Base-by-base conservation (phyloP, 1,140 invertebrate genomes). In the Drosophila rhopaloa region DNA sequence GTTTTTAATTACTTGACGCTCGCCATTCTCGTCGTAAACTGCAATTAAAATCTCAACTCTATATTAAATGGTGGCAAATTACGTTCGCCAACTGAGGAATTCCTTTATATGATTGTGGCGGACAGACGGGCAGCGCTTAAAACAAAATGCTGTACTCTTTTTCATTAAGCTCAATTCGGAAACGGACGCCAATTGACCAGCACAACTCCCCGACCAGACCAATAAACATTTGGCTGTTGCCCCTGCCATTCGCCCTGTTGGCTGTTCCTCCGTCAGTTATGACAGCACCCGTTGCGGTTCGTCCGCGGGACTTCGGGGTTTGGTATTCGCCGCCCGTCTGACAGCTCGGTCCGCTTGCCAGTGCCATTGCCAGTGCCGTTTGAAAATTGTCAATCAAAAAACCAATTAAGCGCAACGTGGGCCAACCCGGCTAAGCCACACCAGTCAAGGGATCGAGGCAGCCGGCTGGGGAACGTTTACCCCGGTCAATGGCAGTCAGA, bases 381-480 rank as follows among this genome's bases (percentile, higher is more conserved):
- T 70, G 70, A 90, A 90, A 90, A 89, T 91, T 91, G 89, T 85
- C 89, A 91, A 91, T 91, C 89, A 91, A 91, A 91, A 91, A 91
- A 91, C 89, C 89, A 91, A 91, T 91, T 91, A 91, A 85, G 84
- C 84, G 84, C 79, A 68, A 80, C 79, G 61, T 70, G 66, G 67
- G 37, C 67, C 58, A 60, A 50, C 59, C 55, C 44, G 57, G 63
- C 73, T 68, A 76, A 68, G 72, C 60, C 44, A 13, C 41, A 13
- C 24, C 47, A 70, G 70, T 58, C 62, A 47, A 24, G 4, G 46
- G 43, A 29, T 44, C 14, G 16, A 19, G 48, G 27, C 9, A 24
- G 10, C 40, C n/a, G 61, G 13, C 27, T 29, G 43, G 11, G 11
- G 19, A 24, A 11, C 66, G 48, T 67, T 70, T 67, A 55, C 47